These are phyloP conservation scores for Ciconia boyciana DNA, from an alignment of 2,113 vertebrate species.

Conservation along the genomic window DNA sequence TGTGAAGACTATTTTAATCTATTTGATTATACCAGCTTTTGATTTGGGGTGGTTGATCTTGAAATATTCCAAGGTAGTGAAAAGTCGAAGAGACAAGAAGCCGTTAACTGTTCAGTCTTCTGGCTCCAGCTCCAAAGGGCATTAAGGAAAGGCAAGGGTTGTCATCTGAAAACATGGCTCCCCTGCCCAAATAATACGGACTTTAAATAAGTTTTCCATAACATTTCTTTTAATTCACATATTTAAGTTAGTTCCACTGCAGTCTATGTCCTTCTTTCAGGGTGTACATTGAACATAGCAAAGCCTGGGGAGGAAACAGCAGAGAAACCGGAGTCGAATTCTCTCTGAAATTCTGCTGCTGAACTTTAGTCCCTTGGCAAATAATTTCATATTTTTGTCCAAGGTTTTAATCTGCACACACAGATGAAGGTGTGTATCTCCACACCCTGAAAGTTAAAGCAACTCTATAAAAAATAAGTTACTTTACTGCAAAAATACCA, in stretches of 20 bases:
- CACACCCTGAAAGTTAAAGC: neutral
- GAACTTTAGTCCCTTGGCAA: neutral
- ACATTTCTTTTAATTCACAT: neutral
- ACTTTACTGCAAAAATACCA: neutral
- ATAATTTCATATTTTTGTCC: neutral
- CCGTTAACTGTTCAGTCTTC: neutral
- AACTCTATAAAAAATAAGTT: neutral
- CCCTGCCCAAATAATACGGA: neutral
- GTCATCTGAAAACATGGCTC: neutral
- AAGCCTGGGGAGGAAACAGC: neutral
- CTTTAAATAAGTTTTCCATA: neutral
- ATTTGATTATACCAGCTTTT: neutral
- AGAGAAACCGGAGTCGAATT: neutral
- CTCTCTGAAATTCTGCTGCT: neutral
- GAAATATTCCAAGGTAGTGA: neutral
- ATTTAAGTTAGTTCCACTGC: neutral
- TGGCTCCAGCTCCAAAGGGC: neutral
- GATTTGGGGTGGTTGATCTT: neutral
- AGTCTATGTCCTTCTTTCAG: neutral
- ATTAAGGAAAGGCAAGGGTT: neutral
- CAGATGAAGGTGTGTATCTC: neutral
- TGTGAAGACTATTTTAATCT: neutral
- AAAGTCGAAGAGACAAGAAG: neutral
- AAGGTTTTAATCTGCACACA: neutral
- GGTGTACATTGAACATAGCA: neutral